phyloP scores from a whole-genome alignment of 2,888 invertebrate genomes.

The Flabesymbios commensalis region DNA sequence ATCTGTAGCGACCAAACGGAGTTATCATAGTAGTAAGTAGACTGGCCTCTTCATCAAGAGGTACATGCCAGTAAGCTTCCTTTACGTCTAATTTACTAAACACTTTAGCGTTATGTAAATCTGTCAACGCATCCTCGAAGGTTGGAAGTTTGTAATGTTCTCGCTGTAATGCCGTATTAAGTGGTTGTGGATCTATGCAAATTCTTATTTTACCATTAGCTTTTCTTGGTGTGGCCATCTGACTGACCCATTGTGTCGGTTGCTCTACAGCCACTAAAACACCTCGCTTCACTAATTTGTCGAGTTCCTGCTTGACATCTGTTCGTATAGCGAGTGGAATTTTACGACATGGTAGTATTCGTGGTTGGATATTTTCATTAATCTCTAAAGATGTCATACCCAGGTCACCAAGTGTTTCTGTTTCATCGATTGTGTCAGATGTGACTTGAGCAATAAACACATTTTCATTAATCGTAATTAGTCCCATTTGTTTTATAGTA shows the following conservation, averaged over 20 bases:
- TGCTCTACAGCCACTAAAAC: conserved; percentile 23
- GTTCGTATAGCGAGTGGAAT: conserved; percentile 10
- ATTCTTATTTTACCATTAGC: conserved; percentile 27
- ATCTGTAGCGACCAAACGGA: conserved; percentile 29
- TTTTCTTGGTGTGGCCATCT: conserved; percentile 28
- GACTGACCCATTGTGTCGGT: conserved; percentile 35
- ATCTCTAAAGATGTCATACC: no score
- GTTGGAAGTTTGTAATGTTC: conserved; percentile 30
- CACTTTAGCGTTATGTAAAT: conserved; percentile 19
- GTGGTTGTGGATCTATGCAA: conserved; percentile 32
- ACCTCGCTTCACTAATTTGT: conserved; percentile 10
- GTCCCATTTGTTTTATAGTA: conserved; percentile 13
- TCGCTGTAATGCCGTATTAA: conserved; percentile 31
- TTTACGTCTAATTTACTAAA: conserved; percentile 30
- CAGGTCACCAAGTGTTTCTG: no score
- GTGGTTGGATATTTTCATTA: conserved; percentile 4
- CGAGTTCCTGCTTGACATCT: conserved; percentile 23
- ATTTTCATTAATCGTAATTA: conserved; percentile 15
- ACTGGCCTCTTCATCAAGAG: conserved; percentile 28
- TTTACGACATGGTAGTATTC: conserved; percentile 9
- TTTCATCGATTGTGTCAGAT: neutral
- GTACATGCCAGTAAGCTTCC: conserved; percentile 31
- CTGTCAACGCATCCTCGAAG: conserved; percentile 32
- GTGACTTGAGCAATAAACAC: no score
- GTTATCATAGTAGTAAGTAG: conserved; percentile 28